Base-by-base conservation (phyloP, 2,888 invertebrate genomes). In the Agrotis puta region DNA sequence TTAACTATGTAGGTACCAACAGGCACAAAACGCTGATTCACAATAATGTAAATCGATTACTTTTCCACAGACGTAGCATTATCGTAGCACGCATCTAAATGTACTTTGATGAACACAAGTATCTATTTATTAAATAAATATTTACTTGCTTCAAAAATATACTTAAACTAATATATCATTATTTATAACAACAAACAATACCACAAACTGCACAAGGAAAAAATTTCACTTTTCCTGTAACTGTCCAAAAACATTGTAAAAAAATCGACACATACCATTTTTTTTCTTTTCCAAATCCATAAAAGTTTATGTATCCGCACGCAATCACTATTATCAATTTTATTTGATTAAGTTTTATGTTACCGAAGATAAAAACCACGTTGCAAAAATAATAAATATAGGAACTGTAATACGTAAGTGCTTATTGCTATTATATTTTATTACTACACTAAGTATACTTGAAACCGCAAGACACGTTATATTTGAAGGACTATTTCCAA, bases 391-490 rank as follows among this genome's bases (percentile, higher is more conserved):
- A 73, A 48, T 59, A 69, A 48, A 70, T 20, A 59, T 43, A 63
- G 47, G 51, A 68, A 64, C 43, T 75, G 47, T 47, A 27, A 51
- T 53, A 14, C 22, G 20, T 68, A 50, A 59, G 14, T 56, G 50
- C 16, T 80, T 65, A 63, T n/a, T 56, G 39, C 14, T 64, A 77
- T 27, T 64, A 50, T 71, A 65, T 67, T 81, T 79, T 77, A 82
- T 80, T 51, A 47, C 54, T 54, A 2, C 27, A 77, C 68, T 47
- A 67, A 53, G 53, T 64, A 24, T 20, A 70, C 64, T 71, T 64
- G 53, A 61, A 69, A 69, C 74, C 81, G 50, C 79, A 81, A 71
- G 77, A 80, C 82, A 82, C 79, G 79, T 80, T 82, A 78, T 78
- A 70, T 78, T 67, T 78, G 74, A 66, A 78, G 66, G 82, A 80